Base-by-base conservation (phyloP, 2,113 vertebrate species). In the Ursus arctos region DNA sequence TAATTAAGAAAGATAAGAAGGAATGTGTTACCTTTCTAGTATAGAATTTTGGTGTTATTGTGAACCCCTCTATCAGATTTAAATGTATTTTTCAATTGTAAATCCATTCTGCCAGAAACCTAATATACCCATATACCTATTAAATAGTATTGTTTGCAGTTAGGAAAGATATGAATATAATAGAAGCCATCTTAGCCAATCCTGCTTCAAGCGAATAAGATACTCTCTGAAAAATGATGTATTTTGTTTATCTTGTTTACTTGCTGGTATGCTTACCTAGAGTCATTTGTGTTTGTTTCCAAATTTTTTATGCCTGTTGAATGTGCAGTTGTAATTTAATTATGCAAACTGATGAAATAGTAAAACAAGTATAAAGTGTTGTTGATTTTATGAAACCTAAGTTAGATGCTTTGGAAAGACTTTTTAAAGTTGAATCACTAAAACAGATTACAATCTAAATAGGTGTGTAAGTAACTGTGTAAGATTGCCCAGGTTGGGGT, bases 241-340 rank as follows among this genome's bases (percentile, higher is more conserved):
- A 59, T 90, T 97, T 97, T 71, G 26, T 95, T 94, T 94, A 81
- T 86, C 57, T 88, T 93, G 51, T 93, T 96, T 94, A 97, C 13
- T 49, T 82, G 53, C 18, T 82, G 36, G 14, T 96, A 55, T 79
- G 59, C 36, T 74, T 88, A 82, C 47, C 47, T 65, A 61, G 33
- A 86, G 21, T 92, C 33, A 91, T 85, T 97, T 91, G 33, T 94
- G 24, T 97, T 93, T 97, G 79, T 94, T 96, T 98, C 97, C 33
- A 87, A 59, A 49, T 93, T 90, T 94, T 90, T 94, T 97, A 77
- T 97, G 53, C 14, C 51, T 81, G 2, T 81, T 95, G 59, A 84
- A 84, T 71, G 65, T 97, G 19, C 83, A 84, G 7, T 71, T 97
- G 28, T 83, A 92, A 96, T 94, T 94, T 97, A 96, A 92, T 96